These are phyloP conservation scores for Subanguina moxae DNA, from an alignment of 1,140 invertebrate genomes.

Conservation along the genomic window DNA sequence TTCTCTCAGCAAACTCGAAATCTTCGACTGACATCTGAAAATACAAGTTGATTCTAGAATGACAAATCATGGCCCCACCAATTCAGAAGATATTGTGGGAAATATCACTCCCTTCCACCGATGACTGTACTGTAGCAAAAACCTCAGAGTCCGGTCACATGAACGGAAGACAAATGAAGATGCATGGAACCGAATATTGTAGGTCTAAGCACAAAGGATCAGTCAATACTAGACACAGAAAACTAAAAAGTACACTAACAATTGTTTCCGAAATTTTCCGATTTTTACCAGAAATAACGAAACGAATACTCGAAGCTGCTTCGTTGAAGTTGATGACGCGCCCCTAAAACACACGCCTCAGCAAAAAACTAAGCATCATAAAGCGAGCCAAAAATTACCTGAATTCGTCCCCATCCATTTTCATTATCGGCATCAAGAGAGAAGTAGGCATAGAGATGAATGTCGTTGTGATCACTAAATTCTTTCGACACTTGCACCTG, in stretches of 20 bases:
- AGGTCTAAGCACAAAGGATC: slow-evolving; percentile 1
- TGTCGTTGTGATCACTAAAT: slow-evolving; percentile 19
- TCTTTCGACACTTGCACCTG: slow-evolving; percentile 14
- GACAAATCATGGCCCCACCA: too few relatives aligned
- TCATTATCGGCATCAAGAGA: not conserved
- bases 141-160: slow-evolving; percentile 3
- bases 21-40: not conserved
- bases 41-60: not conserved
- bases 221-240: slow-evolving; percentile 5
- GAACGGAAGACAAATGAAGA: slow-evolving; percentile 11
- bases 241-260: too few relatives aligned
- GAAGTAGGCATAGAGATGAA: not conserved
- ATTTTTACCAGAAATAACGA: not conserved
- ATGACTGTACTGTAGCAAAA: not conserved
- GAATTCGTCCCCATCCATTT: not conserved
- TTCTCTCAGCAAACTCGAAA: slow-evolving; percentile 13
- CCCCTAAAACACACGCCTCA: slow-evolving; percentile 19
- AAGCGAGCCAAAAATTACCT: slow-evolving; percentile 6
- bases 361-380: slow-evolving; percentile 1
- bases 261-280: not conserved
- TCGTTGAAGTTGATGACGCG: slow-evolving; percentile 8
- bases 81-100: not conserved
- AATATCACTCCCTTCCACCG: not conserved
- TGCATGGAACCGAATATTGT: not conserved
- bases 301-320: not conserved